phyloP scores from a whole-genome alignment of 2,113 vertebrate genomes.

The Neopipo cinnamomea region DNA sequence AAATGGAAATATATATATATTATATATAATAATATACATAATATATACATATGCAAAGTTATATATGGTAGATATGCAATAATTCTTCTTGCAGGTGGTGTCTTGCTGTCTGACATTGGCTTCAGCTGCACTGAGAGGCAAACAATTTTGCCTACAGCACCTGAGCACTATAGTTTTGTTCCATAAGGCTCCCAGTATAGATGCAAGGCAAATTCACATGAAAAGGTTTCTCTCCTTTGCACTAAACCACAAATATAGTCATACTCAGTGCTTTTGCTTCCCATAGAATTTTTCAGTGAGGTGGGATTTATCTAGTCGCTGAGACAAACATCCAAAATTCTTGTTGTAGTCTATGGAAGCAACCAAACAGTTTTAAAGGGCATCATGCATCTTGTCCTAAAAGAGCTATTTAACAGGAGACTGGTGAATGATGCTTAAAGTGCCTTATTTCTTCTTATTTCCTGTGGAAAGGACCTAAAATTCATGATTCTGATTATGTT shows the following conservation, averaged over 20 bases:
- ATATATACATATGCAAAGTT: too few relatives aligned
- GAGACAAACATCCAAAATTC: background rate
- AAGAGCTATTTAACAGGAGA: background rate
- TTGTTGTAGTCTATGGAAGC: background rate
- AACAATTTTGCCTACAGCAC: background rate
- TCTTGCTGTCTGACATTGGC: background rate
- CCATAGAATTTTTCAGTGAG: background rate
- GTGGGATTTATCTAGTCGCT: background rate
- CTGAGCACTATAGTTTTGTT: background rate
- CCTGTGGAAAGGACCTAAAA: background rate
- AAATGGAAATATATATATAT: too few relatives aligned
- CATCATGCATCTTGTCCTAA: background rate
- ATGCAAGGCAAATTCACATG: background rate
- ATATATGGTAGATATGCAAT: background rate
- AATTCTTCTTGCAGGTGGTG: background rate
- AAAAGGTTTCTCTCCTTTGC: background rate
- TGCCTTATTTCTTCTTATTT: background rate
- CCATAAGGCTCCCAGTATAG: background rate
- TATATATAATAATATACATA: too few relatives aligned
- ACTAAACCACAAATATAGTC: background rate
- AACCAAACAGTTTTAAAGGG: background rate
- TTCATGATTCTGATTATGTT: background rate
- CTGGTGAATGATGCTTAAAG: background rate
- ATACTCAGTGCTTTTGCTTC: background rate
- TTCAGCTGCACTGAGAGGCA: background rate